These are phyloP conservation scores for Lasioglossum morio DNA, from an alignment of 2,888 invertebrate species.

Conservation along the genomic window DNA sequence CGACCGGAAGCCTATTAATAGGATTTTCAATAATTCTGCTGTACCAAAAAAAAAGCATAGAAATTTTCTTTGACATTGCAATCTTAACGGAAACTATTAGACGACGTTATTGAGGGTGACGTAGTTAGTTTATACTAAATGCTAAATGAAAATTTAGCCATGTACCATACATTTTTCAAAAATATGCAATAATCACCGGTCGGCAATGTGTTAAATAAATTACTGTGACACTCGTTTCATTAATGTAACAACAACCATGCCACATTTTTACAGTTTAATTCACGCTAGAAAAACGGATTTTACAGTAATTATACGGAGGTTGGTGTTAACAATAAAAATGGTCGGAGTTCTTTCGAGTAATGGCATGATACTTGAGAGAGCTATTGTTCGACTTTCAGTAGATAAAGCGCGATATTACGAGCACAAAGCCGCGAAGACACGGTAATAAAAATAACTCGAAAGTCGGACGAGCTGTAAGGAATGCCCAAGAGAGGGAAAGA, in stretches of 20 bases:
- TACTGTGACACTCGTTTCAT: neutral
- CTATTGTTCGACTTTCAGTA: neutral
- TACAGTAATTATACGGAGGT: neutral
- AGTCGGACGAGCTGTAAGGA: slow-evolving; percentile 7
- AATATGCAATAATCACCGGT: too few relatives aligned
- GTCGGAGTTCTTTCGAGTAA: neutral
- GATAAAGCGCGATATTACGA: neutral
- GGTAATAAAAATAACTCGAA: neutral
- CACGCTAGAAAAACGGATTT: neutral
- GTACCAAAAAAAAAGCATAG: too few relatives aligned
- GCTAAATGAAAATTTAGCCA: too few relatives aligned
- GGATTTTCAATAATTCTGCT: too few relatives aligned
- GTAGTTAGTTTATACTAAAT: too few relatives aligned
- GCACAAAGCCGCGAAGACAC: neutral
- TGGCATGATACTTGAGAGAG: neutral
- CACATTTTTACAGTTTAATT: neutral
- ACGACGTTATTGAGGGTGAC: too few relatives aligned
- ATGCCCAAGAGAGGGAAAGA: neutral
- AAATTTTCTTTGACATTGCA: too few relatives aligned
- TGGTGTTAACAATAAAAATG: neutral
- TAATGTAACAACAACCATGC: neutral
- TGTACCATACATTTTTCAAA: too few relatives aligned
- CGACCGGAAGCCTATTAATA: too few relatives aligned
- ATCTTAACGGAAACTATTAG: too few relatives aligned
- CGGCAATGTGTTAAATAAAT: too few relatives aligned